phyloP scores from a whole-genome alignment of 2,888 invertebrate species.

The Brachyopa scutellaris region DNA sequence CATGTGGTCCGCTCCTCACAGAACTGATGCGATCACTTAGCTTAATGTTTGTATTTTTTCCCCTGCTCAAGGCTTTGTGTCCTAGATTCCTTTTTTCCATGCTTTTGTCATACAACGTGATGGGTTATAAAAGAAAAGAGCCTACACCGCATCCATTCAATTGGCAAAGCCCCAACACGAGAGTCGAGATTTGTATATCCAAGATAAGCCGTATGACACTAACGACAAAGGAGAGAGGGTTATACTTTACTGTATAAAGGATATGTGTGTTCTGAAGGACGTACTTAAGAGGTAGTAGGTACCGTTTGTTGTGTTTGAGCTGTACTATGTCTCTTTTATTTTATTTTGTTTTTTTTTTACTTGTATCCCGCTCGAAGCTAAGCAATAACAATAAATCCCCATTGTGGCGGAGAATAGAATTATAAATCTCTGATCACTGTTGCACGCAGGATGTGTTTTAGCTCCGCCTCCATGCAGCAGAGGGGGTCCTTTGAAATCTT shows the following conservation, averaged over 20 bases:
- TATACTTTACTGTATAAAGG: conserved; percentile 14
- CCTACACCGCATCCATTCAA: conserved; percentile 31
- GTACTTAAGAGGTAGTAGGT: conserved; percentile 12
- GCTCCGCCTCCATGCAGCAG: not conserved
- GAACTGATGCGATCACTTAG: not conserved
- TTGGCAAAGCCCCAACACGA: conserved; percentile 46
- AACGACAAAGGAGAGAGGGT: conserved; percentile 28
- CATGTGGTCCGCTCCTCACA: not conserved
- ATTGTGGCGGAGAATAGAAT: conserved; percentile 39
- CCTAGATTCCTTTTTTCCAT: conserved; percentile 7
- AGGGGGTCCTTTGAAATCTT: not conserved
- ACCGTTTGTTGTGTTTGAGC: not conserved
- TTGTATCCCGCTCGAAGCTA: conserved; percentile 33
- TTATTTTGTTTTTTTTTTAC: not conserved
- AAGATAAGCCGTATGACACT: conserved; percentile 54
- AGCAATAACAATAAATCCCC: conserved; percentile 52
- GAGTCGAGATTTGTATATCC: conserved; percentile 58
- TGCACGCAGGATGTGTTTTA: conserved; percentile 18
- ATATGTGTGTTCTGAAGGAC: conserved; percentile 33
- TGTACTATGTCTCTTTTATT: conserved; percentile 4
- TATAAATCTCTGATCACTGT: conserved; percentile 57
- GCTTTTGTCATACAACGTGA: conserved; percentile 21
- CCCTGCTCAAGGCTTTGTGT: not conserved
- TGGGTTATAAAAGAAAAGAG: conserved; percentile 19
- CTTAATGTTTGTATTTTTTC: not conserved